Conservation (phyloP, 2,888 invertebrate species). For the Phalera bucephala region DNA sequence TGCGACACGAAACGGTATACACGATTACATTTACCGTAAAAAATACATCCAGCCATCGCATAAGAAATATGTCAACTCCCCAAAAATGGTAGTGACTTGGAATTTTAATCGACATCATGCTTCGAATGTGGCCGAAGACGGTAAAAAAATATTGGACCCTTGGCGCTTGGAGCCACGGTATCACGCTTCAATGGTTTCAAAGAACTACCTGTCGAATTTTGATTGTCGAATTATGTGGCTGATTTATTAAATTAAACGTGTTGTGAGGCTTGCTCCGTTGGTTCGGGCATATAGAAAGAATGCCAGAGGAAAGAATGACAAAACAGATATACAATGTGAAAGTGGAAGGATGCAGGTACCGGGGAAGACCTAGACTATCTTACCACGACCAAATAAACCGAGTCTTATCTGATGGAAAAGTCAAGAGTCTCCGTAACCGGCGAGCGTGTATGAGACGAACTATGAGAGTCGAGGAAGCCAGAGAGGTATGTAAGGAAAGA, state of each 20-base stretch:
- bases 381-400: too few relatives aligned
- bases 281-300: too few relatives aligned
- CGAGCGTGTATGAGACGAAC: too few relatives aligned
- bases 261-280: too few relatives aligned
- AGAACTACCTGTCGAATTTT: constrained; percentile 62
- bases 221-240: constrained; percentile 54
- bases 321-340: too few relatives aligned
- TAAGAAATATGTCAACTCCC: constrained; percentile 48
- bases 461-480: too few relatives aligned
- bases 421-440: too few relatives aligned
- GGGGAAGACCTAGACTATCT: too few relatives aligned
- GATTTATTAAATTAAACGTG: constrained; percentile 53
- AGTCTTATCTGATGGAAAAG: too few relatives aligned
- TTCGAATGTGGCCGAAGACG: constrained; percentile 42
- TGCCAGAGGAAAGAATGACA: too few relatives aligned
- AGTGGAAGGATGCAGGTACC: too few relatives aligned
- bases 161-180: constrained; percentile 32
- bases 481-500: too few relatives aligned
- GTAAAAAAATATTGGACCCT: constrained; percentile 42
- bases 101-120: constrained; percentile 62
- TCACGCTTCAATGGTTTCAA: constrained; percentile 49
- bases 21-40: constrained; percentile 37
- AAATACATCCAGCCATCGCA: constrained; percentile 28
- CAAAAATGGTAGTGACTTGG: constrained; percentile 54
- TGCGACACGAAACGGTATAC: constrained; percentile 53